These are phyloP conservation scores for Ischnura elegans DNA, from an alignment of 2,888 invertebrate genomes.

Conservation along the genomic window DNA sequence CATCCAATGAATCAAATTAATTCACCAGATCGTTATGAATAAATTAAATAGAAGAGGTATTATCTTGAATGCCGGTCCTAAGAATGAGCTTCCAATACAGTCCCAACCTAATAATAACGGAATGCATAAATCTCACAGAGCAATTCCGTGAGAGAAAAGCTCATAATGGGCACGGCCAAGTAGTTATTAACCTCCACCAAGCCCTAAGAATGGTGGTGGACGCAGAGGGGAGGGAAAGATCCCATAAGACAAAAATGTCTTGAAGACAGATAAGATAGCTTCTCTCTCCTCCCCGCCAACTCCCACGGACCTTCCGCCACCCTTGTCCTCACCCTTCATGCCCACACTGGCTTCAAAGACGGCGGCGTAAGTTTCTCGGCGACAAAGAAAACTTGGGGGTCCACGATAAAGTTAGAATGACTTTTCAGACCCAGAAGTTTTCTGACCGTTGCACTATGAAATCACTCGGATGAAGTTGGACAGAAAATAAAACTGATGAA, in stretches of 20 bases:
- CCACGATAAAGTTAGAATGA: conserved; percentile 60
- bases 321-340: background rate
- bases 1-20: background rate
- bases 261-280: background rate
- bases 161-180: conserved; percentile 9
- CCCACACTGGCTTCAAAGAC: conserved; percentile 32
- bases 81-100: background rate
- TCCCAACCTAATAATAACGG: background rate
- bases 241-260: conserved; percentile 50
- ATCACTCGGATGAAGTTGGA: conserved; percentile 51
- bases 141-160: background rate
- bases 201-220: background rate
- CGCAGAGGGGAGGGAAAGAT: background rate
- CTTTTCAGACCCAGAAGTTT: conserved; percentile 60
- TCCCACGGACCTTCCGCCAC: background rate
- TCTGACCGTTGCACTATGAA: conserved; percentile 58
- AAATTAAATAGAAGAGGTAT: background rate
- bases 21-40: too few species aligned
- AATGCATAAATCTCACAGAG: background rate
- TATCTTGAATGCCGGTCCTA: background rate
- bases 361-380: conserved; percentile 40
- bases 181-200: background rate
- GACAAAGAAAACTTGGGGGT: conserved; percentile 57
- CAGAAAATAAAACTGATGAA: conserved; percentile 45
- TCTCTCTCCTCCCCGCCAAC: background rate